Conservation (phyloP, 2,888 invertebrate genomes). For the Vesta saturnalis region DNA sequence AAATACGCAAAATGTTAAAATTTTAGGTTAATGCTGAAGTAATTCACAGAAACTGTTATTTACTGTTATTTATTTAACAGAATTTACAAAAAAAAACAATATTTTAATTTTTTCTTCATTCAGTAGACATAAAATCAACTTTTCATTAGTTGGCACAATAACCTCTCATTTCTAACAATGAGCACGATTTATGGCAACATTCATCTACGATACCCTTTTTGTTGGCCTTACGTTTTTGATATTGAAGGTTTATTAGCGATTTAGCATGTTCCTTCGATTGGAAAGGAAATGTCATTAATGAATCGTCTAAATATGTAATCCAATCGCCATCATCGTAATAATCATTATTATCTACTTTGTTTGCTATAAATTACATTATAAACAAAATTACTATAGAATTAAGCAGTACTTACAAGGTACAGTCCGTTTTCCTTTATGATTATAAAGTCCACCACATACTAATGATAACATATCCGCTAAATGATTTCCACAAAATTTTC, state of each 20-base stretch:
- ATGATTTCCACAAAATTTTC: constrained; percentile 16
- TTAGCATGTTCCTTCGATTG: neutral
- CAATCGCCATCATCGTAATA: constrained; percentile 8
- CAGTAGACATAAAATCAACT: neutral
- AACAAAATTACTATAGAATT: neutral
- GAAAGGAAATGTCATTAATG: constrained; percentile 9
- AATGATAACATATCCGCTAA: constrained; percentile 16
- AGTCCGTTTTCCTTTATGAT: constrained; percentile 10
- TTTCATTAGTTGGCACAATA: constrained; percentile 20
- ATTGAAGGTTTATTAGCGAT: neutral
- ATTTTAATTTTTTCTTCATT: too few species aligned
- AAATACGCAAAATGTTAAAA: too few species aligned
- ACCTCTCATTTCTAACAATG: constrained; percentile 27
- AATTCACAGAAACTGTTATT: too few species aligned
- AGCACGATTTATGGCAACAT: constrained; percentile 35
- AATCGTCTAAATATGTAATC: constrained; percentile 1
- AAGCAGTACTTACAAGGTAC: constrained; percentile 14
- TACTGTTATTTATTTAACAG: too few species aligned
- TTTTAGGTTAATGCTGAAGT: too few species aligned
- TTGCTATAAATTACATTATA: constrained; percentile 3
- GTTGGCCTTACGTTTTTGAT: constrained; percentile 1
- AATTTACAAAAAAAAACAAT: too few species aligned
- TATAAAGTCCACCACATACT: constrained; percentile 18
- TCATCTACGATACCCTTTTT: constrained; percentile 16
- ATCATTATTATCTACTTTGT: constrained; percentile 6